phyloP scores from a whole-genome alignment of 2,888 invertebrate genomes.

The Dusona sp. region DNA sequence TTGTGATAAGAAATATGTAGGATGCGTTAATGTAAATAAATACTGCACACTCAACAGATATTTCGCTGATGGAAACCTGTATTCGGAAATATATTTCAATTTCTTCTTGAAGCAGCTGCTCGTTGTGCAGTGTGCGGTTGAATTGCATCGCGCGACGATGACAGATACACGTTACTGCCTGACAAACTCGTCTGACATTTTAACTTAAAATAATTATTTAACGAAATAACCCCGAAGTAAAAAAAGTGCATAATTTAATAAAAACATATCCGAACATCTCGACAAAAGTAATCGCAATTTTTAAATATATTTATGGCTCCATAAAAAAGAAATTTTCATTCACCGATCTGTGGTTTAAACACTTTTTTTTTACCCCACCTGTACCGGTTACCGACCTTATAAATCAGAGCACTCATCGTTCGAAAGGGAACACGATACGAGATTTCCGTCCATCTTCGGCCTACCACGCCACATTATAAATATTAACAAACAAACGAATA shows the following conservation, averaged over 20 bases:
- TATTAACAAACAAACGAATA: neutral
- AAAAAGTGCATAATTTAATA: neutral
- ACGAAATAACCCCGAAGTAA: neutral
- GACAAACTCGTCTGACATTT: neutral
- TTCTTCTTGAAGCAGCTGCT: neutral
- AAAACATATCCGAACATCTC: neutral
- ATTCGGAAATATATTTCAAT: neutral
- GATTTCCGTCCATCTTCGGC: constrained; percentile 1
- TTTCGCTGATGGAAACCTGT: constrained; percentile 26
- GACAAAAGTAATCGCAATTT: neutral
- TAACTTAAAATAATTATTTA: neutral
- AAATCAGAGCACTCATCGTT: neutral
- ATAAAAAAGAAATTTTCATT: neutral
- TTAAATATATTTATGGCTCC: neutral
- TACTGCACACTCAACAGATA: neutral
- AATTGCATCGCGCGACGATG: constrained; percentile 30
- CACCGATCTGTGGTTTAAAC: neutral
- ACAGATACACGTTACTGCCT: neutral
- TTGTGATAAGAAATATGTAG: neutral
- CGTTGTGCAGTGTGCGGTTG: constrained; percentile 33
- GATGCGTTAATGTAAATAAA: neutral
- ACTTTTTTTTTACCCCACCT: neutral
- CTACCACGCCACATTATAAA: neutral
- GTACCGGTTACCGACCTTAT: neutral
- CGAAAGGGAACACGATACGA: constrained; percentile 5